Conservation (phyloP, 2,888 invertebrate species). For the Drosophila phalerata region DNA sequence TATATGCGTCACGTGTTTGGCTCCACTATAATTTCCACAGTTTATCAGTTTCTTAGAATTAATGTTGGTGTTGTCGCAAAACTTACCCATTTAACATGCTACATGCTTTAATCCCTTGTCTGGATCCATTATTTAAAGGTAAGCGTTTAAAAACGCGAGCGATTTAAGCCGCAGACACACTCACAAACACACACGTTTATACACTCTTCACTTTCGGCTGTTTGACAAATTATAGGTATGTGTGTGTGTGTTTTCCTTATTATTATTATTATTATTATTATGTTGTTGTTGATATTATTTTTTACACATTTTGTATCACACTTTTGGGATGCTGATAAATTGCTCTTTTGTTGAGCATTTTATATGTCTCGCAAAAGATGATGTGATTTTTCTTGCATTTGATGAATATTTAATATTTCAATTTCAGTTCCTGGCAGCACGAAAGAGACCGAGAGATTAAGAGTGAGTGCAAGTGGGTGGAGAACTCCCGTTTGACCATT, state of each 20-base stretch:
- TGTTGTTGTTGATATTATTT: constrained; percentile 27
- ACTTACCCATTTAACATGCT: constrained; percentile 68
- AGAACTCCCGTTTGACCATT: constrained; percentile 58
- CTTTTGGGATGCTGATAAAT: constrained; percentile 78
- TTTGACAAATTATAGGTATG: constrained; percentile 57
- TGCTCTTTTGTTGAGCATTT: constrained; percentile 69
- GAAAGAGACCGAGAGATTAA: neutral
- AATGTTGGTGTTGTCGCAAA: constrained; percentile 25
- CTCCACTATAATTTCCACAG: constrained; percentile 2
- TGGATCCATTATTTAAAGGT: constrained; percentile 35
- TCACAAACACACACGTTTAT: neutral
- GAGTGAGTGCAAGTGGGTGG: neutral
- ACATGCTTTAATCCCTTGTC: constrained; percentile 54
- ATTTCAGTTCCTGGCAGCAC: constrained; percentile 57
- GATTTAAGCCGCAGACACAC: constrained; percentile 32
- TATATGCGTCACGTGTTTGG: constrained; percentile 36
- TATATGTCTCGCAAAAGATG: constrained; percentile 49
- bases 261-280: constrained; percentile 39
- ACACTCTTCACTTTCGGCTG: neutral
- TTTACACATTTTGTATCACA: constrained; percentile 65
- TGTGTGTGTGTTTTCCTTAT: constrained; percentile 21
- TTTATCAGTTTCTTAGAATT: neutral
- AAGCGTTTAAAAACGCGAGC: constrained; percentile 46
- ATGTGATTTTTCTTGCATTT: constrained; percentile 69
- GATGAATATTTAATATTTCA: constrained; percentile 77